A percentile compares a stretch with the other conserved stretches of the same genome.
Conservation (phyloP, 2,113 vertebrate species). For the Carettochelys insculpta region DNA sequence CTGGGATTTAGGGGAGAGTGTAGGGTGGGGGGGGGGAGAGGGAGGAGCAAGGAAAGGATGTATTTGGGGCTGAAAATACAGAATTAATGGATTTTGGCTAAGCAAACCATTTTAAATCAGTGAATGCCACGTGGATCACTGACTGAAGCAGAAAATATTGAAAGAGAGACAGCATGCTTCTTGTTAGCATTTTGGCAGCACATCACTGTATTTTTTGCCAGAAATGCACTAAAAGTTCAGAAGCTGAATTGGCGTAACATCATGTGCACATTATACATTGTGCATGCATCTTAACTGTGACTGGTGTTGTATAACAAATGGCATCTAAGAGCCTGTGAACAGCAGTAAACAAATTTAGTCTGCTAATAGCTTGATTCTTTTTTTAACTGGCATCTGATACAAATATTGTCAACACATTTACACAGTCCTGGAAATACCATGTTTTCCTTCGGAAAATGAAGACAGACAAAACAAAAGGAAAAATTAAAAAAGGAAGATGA, state of each 20-base stretch:
- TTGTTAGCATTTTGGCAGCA: constrained; percentile 65
- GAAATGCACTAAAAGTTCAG: not conserved
- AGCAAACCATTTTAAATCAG: constrained; percentile 62
- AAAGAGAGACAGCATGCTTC: constrained; percentile 32
- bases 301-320: constrained; percentile 48
- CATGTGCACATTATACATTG: constrained; percentile 34
- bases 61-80: constrained; percentile 8
- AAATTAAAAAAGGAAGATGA: not conserved
- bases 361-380: constrained; percentile 29
- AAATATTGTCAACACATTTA: constrained; percentile 12
- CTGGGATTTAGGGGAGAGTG: too few relatives aligned
- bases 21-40: constrained; percentile 2
- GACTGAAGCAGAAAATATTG: constrained; percentile 55
- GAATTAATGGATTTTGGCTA: constrained; percentile 51
- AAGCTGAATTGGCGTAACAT: constrained; percentile 54
- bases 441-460: not conserved
- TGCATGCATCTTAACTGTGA: constrained; percentile 54
- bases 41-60: not conserved
- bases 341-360: constrained; percentile 49
- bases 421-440: not conserved
- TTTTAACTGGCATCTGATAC: constrained; percentile 3
- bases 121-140: constrained; percentile 45
- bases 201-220: constrained; percentile 34
- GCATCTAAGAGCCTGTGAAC: constrained; percentile 48
- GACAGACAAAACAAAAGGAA: not conserved